Base-by-base conservation (phyloP, 2,888 invertebrate genomes). In the Temnothorax ravouxi region DNA sequence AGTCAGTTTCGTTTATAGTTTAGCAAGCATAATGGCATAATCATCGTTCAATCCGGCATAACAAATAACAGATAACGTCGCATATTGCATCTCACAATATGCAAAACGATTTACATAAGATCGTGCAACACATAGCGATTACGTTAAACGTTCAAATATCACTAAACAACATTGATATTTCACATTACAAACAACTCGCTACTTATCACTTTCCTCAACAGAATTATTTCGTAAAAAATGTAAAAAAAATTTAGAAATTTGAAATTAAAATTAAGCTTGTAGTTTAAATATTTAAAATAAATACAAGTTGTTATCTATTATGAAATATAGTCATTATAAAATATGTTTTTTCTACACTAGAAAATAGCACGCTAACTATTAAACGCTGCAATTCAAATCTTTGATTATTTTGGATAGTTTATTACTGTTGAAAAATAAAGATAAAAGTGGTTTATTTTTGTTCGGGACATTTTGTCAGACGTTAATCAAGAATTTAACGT, bases 51-150 rank as follows among this genome's bases (percentile, higher is more conserved):
- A 72, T 62, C 59, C 41, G 21, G 2, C 34, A 61, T 54, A n/a
- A 29, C 67, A 90, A 86, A 88, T 74, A 89, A 66, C 52, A 64
- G 3, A 29, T 29, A 29, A 84, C 86, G 86, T 88, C 83, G 18
- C 41, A 9, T 56, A 9, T 56, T 41, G 34, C 56, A 71, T 8
- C 62, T 8, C 62, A 21, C n/a, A 66, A 82, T 71, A 71, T 56
- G 18, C 15, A 44, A 66, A 64, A 15, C n/a, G 8, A 69, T 85
- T 88, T 85, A 44, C 67, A 79, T 61, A 74, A 38, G 38, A 64
- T 90, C 79, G 38, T 25, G 61, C 25, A 84, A 85, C 25, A n/a
- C 18, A 21, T 25, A 15, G 13, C 13, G 50, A 66, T 76, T 59
- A 47, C 38, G n/a, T 54, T 8, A 18, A 71, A 62, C 34, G 29